These are phyloP conservation scores for Cinclus mexicanus DNA, from an alignment of 2,113 vertebrate genomes.

Conservation along the genomic window DNA sequence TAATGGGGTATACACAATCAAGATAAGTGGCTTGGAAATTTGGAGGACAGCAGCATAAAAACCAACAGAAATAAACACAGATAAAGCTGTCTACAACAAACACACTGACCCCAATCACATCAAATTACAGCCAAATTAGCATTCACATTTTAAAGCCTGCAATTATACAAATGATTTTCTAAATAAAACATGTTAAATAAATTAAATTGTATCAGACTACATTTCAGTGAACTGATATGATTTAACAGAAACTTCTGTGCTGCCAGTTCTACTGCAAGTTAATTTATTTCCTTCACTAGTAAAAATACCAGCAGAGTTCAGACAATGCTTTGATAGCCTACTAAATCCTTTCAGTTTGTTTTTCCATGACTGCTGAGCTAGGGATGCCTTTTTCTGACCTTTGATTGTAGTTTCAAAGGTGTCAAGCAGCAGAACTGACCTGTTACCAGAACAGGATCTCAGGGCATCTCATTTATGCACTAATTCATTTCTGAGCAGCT, in stretches of 20 bases:
- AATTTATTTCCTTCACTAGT: neutral
- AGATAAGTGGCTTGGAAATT: neutral
- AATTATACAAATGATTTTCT: neutral
- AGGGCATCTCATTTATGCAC: neutral
- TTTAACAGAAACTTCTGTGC: neutral
- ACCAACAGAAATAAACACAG: neutral
- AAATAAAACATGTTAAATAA: neutral
- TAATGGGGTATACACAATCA: neutral
- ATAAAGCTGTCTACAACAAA: neutral
- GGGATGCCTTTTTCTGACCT: neutral
- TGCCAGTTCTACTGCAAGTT: neutral
- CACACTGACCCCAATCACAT: neutral
- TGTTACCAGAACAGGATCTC: neutral
- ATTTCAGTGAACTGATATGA: neutral
- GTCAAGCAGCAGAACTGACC: neutral
- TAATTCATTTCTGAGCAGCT: neutral
- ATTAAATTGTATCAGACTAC: neutral
- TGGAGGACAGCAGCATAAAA: accelerated
- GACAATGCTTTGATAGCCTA: neutral
- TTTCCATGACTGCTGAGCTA: neutral
- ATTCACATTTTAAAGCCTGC: neutral
- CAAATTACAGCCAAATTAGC: neutral
- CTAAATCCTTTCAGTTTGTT: neutral
- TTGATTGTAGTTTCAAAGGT: neutral
- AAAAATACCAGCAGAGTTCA: neutral